phyloP scores from a whole-genome alignment of 64 coral and sea anemone species.

The Pachyseris speciosa region DNA sequence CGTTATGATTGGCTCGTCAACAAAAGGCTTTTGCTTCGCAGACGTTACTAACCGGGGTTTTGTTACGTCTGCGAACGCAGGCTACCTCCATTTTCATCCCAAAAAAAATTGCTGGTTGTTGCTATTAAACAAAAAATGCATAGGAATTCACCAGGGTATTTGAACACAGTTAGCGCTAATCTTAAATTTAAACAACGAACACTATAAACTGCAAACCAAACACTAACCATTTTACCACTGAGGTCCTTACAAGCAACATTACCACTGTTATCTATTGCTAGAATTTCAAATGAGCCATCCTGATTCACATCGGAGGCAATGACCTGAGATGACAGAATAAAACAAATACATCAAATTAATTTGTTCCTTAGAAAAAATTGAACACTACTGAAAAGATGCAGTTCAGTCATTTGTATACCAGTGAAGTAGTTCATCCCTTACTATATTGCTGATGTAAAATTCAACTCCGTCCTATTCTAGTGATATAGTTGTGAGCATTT shows the following conservation, averaged over 20 bases:
- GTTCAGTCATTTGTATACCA: not conserved
- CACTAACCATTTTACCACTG: conserved; percentile 43
- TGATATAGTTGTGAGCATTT: not conserved
- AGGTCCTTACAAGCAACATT: conserved; percentile 64
- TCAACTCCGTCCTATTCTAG: not conserved
- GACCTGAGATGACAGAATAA: not conserved
- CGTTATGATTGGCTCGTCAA: no score
- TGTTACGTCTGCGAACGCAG: no score
- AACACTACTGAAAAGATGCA: no score
- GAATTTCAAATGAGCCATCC: conserved; percentile 69
- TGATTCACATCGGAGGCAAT: conserved; percentile 68
- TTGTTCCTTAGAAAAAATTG: no score
- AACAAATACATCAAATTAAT: no score
- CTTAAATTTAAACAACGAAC: no score
- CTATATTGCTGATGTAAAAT: not conserved
- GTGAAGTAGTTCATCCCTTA: not conserved
- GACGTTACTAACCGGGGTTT: no score
- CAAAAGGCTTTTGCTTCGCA: no score
- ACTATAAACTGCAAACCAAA: no score
- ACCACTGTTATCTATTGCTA: conserved; percentile 70
- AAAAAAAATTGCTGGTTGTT: not conserved
- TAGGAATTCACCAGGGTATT: no score
- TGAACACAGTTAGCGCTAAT: no score
- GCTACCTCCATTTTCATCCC: not conserved
- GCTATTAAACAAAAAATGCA: no score